Conservation (phyloP, 2,888 invertebrate species). For the Pemphredon lugubris region DNA sequence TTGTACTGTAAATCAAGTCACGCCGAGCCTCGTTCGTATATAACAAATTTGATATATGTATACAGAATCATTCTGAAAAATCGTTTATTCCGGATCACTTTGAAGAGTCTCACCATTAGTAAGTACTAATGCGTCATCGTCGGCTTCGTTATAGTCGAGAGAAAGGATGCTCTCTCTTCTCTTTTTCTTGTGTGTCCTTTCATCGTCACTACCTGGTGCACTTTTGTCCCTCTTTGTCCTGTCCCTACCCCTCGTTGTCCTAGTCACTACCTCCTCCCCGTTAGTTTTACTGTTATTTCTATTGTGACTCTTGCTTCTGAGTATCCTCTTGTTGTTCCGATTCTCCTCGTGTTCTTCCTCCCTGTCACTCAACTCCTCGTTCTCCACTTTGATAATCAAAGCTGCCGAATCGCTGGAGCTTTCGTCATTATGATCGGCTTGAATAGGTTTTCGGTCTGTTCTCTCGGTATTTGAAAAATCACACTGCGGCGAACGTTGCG, state of each 20-base stretch:
- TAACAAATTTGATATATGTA: conserved; percentile 40
- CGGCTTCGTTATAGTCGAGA: conserved; percentile 87
- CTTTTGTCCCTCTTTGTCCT: conserved; percentile 82
- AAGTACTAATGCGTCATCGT: conserved; percentile 87
- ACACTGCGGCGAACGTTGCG: conserved; percentile 62
- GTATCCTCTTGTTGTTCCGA: conserved; percentile 69
- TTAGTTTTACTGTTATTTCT: conserved; percentile 76
- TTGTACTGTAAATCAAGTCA: conserved; percentile 40
- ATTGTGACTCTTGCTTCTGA: conserved; percentile 73
- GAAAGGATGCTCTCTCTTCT: conserved; percentile 88
- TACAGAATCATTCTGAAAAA: conserved; percentile 44
- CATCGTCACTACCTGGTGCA: conserved; percentile 81
- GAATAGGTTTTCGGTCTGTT: conserved; percentile 63
- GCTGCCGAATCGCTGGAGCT: conserved; percentile 81
- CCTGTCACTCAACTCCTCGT: conserved; percentile 79
- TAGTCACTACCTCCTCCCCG: conserved; percentile 76
- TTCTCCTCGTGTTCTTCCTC: conserved; percentile 70
- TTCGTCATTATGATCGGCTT: conserved; percentile 77
- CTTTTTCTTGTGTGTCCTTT: conserved; percentile 85
- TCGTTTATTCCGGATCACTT: conserved; percentile 77
- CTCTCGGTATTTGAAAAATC: conserved; percentile 70
- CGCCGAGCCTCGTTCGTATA: conserved; percentile 33
- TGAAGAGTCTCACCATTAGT: conserved; percentile 85
- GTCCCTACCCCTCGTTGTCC: conserved; percentile 78
- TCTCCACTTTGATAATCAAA: conserved; percentile 80